These are phyloP conservation scores for Nerophis ophidion DNA, from an alignment of 2,113 vertebrate species.

Conservation along the genomic window DNA sequence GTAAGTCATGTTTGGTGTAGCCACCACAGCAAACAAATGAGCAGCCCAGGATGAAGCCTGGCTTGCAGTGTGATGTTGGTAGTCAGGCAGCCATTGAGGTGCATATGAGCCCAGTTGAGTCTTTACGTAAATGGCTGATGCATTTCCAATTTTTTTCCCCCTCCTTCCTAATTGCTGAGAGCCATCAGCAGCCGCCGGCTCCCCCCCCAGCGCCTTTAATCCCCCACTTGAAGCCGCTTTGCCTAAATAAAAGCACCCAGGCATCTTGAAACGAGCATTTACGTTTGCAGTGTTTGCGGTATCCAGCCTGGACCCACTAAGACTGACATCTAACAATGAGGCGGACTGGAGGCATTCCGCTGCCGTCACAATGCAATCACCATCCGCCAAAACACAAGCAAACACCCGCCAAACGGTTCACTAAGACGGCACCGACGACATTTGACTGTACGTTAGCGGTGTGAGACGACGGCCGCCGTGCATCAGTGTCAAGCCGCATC, in stretches of 20 bases:
- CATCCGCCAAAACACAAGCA: slow-evolving; percentile 9
- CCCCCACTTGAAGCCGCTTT: slow-evolving; percentile 20
- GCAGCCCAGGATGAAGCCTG: slow-evolving; percentile 15
- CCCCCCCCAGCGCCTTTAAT: slow-evolving; percentile 39
- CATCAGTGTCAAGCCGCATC: slow-evolving; percentile 61
- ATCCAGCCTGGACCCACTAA: slow-evolving; percentile 64
- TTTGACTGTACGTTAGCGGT: slow-evolving; percentile 42
- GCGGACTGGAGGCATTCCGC: slow-evolving; percentile 55
- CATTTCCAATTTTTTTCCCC: slow-evolving; percentile 62
- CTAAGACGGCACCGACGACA: neutral
- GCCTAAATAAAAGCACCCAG: slow-evolving; percentile 14
- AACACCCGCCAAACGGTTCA: neutral
- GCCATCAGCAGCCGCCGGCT: slow-evolving; percentile 56
- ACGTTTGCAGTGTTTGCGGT: slow-evolving; percentile 9
- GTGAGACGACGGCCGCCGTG: slow-evolving; percentile 51
- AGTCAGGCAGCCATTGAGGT: slow-evolving; percentile 75
- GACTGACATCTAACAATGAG: slow-evolving; percentile 78
- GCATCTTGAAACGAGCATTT: slow-evolving; percentile 16
- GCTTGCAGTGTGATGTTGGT: slow-evolving; percentile 29
- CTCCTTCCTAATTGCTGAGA: slow-evolving; percentile 67
- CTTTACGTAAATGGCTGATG: slow-evolving; percentile 80
- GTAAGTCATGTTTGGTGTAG: slow-evolving; percentile 39
- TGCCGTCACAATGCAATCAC: slow-evolving; percentile 33
- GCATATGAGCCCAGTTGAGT: slow-evolving; percentile 73
- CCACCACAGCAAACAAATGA: slow-evolving; percentile 25